These are phyloP conservation scores for Pseudochirops cupreus DNA, from an alignment of 2,797 vertebrate species.

Conservation along the genomic window DNA sequence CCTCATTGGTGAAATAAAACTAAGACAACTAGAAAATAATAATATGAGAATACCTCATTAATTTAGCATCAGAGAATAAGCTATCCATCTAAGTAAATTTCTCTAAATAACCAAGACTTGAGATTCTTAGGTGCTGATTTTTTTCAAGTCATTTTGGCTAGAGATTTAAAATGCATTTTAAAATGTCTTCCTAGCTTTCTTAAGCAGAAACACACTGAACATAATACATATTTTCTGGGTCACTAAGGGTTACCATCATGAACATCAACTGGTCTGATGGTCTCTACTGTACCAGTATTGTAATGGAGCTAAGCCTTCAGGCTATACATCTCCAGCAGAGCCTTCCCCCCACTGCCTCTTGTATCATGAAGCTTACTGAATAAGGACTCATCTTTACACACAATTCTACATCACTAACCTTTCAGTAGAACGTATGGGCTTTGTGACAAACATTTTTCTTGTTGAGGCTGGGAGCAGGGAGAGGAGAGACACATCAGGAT, in stretches of 20 bases:
- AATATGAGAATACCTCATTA: conserved; percentile 36
- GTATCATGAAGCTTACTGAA: neutral
- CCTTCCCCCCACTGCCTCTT: neutral
- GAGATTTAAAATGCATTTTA: conserved; percentile 28
- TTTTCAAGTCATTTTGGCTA: conserved; percentile 33
- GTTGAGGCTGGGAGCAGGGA: neutral
- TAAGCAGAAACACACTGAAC: conserved; percentile 27
- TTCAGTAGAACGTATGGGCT: neutral
- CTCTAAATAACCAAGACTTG: conserved; percentile 40
- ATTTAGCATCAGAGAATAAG: conserved; percentile 21
- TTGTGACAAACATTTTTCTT: conserved; percentile 10
- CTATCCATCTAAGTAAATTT: conserved; percentile 22
- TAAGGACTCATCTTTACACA: neutral
- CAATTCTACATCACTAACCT: neutral
- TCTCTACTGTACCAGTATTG: neutral
- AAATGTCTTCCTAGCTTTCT: conserved; percentile 39
- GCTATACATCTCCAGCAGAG: neutral
- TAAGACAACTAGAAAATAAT: conserved; percentile 27
- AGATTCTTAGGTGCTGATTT: conserved; percentile 10
- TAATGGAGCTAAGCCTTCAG: neutral
- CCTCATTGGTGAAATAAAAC: conserved; percentile 40
- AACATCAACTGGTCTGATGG: neutral
- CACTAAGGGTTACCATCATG: neutral
- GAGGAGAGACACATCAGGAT: neutral
- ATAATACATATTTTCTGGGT: neutral